Conservation (phyloP, 2,113 vertebrate species). For the Pionites leucogaster region DNA sequence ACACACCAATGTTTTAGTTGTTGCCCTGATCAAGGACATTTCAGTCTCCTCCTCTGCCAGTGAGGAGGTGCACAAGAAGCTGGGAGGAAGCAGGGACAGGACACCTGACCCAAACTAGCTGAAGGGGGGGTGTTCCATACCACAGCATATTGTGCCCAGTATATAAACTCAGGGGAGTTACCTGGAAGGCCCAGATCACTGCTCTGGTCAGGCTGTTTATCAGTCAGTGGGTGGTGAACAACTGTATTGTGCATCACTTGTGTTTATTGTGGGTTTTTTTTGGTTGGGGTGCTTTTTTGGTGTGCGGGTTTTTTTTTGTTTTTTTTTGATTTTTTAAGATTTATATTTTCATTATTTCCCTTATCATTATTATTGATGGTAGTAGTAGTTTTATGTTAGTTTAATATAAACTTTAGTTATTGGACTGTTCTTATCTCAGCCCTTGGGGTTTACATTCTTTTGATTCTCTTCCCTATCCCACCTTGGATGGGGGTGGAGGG, state of each 20-base stretch:
- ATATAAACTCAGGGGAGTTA: neutral
- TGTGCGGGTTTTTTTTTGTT: too few relatives aligned
- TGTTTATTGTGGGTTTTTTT: neutral
- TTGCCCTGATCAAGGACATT: neutral
- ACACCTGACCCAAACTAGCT: neutral
- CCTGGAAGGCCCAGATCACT: neutral
- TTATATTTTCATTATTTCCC: neutral
- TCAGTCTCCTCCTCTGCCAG: neutral
- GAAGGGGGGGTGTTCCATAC: neutral
- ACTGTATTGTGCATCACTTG: neutral
- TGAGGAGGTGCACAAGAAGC: neutral
- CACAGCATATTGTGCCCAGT: neutral
- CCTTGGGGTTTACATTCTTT: neutral
- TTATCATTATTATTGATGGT: neutral
- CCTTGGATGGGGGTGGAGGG: neutral
- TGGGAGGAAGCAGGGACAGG: neutral
- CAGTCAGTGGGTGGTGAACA: neutral
- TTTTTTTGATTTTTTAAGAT: neutral
- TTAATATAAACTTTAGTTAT: neutral
- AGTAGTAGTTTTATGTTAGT: neutral
- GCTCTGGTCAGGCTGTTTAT: neutral
- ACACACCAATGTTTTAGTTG: neutral
- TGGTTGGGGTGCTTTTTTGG: neutral
- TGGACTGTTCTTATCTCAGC: neutral
- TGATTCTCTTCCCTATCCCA: neutral